These are phyloP conservation scores for Scortum barcoo DNA, from an alignment of 2,113 vertebrate species.

Conservation along the genomic window DNA sequence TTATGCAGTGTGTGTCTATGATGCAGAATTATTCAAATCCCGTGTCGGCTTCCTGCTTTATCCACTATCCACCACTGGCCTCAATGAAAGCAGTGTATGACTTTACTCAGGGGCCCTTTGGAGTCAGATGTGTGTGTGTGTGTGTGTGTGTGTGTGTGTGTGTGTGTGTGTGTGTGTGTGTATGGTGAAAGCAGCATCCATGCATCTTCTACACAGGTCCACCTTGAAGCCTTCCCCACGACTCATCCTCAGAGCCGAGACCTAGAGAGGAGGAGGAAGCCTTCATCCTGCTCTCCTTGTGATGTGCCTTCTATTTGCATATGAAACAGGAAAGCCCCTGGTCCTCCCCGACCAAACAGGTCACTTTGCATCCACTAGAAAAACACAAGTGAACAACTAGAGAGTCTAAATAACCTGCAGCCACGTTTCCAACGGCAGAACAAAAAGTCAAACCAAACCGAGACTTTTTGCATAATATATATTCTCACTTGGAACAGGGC, in stretches of 20 bases:
- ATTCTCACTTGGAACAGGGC: neutral
- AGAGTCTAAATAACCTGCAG: slow-evolving; percentile 24
- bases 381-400: slow-evolving; percentile 21
- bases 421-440: neutral
- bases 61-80: slow-evolving; percentile 57
- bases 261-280: slow-evolving; percentile 50
- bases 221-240: slow-evolving; percentile 70
- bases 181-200: slow-evolving; percentile 1
- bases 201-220: slow-evolving; percentile 61
- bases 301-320: slow-evolving; percentile 62
- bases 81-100: slow-evolving; percentile 67
- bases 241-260: slow-evolving; percentile 59
- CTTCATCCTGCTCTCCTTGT: slow-evolving; percentile 51
- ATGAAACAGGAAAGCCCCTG: slow-evolving; percentile 63
- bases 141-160: neutral
- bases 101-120: slow-evolving; percentile 63
- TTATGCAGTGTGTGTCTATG: slow-evolving; percentile 72
- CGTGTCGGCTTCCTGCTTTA: slow-evolving; percentile 59
- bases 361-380: slow-evolving; percentile 59
- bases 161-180: neutral
- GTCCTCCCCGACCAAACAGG: slow-evolving; percentile 60
- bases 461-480: neutral
- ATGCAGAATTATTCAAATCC: slow-evolving; percentile 85
- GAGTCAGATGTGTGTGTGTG: slow-evolving; percentile 42
- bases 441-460: neutral